These are phyloP conservation scores for Vesta saturnalis DNA, from an alignment of 2,888 invertebrate genomes.

Conservation along the genomic window DNA sequence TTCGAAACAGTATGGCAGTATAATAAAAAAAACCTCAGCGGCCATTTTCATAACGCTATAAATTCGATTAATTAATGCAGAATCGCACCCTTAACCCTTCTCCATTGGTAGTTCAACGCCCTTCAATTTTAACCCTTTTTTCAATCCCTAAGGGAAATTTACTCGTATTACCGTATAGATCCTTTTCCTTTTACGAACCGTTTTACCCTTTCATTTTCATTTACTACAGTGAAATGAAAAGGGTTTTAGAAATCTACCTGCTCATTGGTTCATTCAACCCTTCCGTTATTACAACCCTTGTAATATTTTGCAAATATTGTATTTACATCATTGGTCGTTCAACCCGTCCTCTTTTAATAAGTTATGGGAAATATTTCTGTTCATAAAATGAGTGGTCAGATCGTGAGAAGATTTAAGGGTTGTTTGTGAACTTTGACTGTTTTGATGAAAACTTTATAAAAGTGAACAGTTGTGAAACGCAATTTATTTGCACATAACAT, in stretches of 20 bases:
- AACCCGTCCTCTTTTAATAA: conserved; percentile 44
- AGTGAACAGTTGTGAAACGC: background rate
- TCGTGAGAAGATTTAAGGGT: conserved; percentile 33
- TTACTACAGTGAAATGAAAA: conserved; percentile 44
- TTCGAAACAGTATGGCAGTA: background rate
- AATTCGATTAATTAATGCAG: conserved; percentile 46
- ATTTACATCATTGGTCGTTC: conserved; percentile 47
- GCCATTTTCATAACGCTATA: conserved; percentile 28
- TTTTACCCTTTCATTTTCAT: conserved; percentile 49
- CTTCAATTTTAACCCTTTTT: conserved; percentile 39
- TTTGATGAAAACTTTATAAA: background rate
- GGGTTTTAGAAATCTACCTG: conserved; percentile 49
- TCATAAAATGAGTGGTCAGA: conserved; percentile 20
- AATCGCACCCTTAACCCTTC: conserved; percentile 49
- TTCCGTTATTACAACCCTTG: conserved; percentile 38
- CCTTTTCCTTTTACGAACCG: conserved; percentile 34
- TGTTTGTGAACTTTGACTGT: no score
- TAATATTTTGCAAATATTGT: conserved; percentile 34
- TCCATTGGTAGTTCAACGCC: conserved; percentile 47
- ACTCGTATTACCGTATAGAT: conserved; percentile 20
- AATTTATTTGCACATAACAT: conserved; percentile 26
- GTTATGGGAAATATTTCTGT: conserved; percentile 28
- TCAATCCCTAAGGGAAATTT: conserved; percentile 26
- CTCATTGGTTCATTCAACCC: conserved; percentile 45
- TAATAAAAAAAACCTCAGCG: background rate